These are phyloP conservation scores for Apteryx mantelli DNA, from an alignment of 2,113 vertebrate genomes.

Conservation along the genomic window DNA sequence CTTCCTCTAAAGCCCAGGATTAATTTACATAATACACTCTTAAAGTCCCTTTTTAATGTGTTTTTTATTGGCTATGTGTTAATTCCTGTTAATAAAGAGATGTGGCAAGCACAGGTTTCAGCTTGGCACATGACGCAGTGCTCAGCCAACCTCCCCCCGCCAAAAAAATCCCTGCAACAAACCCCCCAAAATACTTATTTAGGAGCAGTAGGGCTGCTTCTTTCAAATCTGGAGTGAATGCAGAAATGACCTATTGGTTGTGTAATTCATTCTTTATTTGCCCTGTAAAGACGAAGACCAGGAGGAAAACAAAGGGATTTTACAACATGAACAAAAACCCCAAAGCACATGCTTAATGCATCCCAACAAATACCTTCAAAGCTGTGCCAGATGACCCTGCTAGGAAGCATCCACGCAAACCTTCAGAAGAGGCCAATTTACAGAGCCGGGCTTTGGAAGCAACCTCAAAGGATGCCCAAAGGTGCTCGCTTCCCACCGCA, in stretches of 20 bases:
- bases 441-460: neutral
- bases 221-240: neutral
- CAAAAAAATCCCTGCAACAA: neutral
- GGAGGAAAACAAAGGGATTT: neutral
- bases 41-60: neutral
- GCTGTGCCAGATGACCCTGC: too few species aligned
- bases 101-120: neutral
- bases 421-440: neutral
- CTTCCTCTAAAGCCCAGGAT: neutral
- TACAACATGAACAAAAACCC: neutral
- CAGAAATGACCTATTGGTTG: neutral
- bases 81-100: neutral
- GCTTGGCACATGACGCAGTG: neutral
- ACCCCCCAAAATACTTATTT: neutral
- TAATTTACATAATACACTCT: neutral
- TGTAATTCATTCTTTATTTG: neutral
- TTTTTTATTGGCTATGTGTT: neutral
- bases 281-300: neutral
- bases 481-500: slow-evolving; percentile 12
- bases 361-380: neutral
- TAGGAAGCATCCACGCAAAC: neutral
- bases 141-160: neutral
- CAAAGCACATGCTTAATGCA: too few species aligned
- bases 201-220: neutral
- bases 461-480: slow-evolving; percentile 19